Percentiles rank a stretch among this genome's conserved stretches.
Conservation (phyloP, 2,113 vertebrate genomes). For the Bothrops jararaca region DNA sequence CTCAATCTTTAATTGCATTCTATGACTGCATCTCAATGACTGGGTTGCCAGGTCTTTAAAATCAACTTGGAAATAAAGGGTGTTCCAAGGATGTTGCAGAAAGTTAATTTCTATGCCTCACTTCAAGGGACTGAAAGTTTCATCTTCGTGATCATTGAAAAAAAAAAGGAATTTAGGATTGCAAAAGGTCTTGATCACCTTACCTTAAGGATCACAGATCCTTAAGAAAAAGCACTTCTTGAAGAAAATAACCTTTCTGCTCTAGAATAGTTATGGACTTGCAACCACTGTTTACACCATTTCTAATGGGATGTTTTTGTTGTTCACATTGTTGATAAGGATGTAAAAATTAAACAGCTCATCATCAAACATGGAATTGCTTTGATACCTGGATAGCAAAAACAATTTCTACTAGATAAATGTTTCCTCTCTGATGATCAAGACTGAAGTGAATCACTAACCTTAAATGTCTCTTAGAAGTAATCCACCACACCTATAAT, state of each 20-base stretch:
- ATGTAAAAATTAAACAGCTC: not conserved
- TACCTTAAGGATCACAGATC: not conserved
- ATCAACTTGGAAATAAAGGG: too few species aligned
- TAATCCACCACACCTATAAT: not conserved
- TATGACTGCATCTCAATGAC: too few species aligned
- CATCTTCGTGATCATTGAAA: not conserved
- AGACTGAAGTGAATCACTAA: slow-evolving; percentile 20
- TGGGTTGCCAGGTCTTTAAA: too few species aligned
- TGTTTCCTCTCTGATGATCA: not conserved
- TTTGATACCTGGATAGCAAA: not conserved
- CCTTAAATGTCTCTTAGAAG: not conserved
- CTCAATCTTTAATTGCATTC: too few species aligned
- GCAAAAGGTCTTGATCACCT: not conserved
- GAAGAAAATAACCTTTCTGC: too few species aligned
- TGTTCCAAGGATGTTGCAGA: not conserved
- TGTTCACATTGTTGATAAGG: not conserved
- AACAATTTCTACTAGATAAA: not conserved
- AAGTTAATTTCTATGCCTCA: not conserved
- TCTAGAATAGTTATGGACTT: not conserved
- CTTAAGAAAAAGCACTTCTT: not conserved
- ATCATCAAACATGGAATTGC: not conserved
- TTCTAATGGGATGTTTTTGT: not conserved
- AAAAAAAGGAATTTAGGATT: not conserved
- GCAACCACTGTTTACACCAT: not conserved
- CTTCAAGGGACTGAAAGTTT: not conserved